Evolutionary conservation across 2,113 vertebrate species (phyloP), one percentile per base, ranked within the genome.

Genomic region (Silurus meridionalis): DNA sequence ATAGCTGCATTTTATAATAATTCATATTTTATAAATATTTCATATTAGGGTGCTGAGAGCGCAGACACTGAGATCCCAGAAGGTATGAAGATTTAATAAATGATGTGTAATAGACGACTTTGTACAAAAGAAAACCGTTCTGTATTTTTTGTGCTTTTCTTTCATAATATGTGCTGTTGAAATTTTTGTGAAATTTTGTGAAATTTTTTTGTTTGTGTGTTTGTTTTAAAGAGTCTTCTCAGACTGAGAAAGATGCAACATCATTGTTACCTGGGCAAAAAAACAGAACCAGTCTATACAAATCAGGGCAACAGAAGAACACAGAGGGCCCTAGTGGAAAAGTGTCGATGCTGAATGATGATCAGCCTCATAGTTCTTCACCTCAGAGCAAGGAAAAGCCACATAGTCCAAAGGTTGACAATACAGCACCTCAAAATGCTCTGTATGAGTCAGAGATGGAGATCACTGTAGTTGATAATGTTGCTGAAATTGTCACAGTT

Each of bases 401-500:
- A 78, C 25, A 10, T 55, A 84, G 74, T 80, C 75, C 79, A 53
- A 80, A 87, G 8, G 71, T 8, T 13, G n/a, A 17, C 1, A 28
- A 60, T 53, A 74, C 52, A 67, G 85, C 81, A 7, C 87, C 83
- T 50, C 91, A 90, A 13, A 94, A 92, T 0, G 48, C 92, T 69
- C 58, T 93, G 17, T 71, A 91, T 28, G 89, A 93, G 11, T 80
- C 91, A 1, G 90, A 91, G 3, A 95, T 95, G 95, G 95, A 95
- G 8, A 91, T 95, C 50, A 95, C 94, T 1, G 13, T 90, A 2
- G 88, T 61, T 58, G 11, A 91, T 10, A 86, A 19, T 53, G 52
- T 48, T 79, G 2, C 69, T 46, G 91, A 94, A 82, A 94, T 95
- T 15, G 66, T 93, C 48, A 88, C 81, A 0, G 93, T 95, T 83